These are phyloP conservation scores for Amphimedon queenslandica DNA, from an alignment of 37 sponge, comb jelly and placozoan species.

Conservation along the genomic window DNA sequence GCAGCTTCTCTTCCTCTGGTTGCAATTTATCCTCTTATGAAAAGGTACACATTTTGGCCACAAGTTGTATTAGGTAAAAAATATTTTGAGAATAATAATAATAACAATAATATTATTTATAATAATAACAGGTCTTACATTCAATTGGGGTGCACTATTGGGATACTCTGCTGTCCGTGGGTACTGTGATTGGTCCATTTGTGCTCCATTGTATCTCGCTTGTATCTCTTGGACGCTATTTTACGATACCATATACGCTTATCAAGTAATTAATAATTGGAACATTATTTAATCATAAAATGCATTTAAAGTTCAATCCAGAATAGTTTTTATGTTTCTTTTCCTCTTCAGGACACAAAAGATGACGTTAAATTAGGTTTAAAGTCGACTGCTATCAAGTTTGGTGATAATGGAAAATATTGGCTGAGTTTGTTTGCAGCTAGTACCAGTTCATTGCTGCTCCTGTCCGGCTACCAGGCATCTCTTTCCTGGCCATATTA, in stretches of 20 bases:
- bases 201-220: conserved; percentile 48
- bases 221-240: conserved; percentile 58
- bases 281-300: too few relatives aligned
- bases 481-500: conserved; percentile 36
- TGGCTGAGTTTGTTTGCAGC: conserved; percentile 25
- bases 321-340: too few relatives aligned
- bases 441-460: conserved; percentile 7
- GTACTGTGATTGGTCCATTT: conserved; percentile 16
- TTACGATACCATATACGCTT: conserved; percentile 75
- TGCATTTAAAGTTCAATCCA: too few relatives aligned
- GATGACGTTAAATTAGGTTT: conserved; percentile 57
- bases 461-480: conserved; percentile 15
- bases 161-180: conserved; percentile 58
- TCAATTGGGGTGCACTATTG: conserved; percentile 66
- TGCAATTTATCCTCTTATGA: conserved; percentile 51
- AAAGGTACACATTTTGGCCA: conserved; percentile 65
- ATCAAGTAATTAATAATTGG: conserved; percentile 38
- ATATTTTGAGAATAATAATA: background rate
- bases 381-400: conserved; percentile 56
- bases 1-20: conserved; percentile 37
- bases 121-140: conserved; percentile 30
- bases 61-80: conserved; percentile 43
- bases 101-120: too few relatives aligned
- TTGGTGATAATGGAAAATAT: conserved; percentile 29
- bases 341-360: conserved; percentile 45